Evolutionary conservation across 2,113 vertebrate species (phyloP), one percentile per base, ranked within the genome.

Genomic region (Rhegmatorhina hoffmannsi): DNA sequence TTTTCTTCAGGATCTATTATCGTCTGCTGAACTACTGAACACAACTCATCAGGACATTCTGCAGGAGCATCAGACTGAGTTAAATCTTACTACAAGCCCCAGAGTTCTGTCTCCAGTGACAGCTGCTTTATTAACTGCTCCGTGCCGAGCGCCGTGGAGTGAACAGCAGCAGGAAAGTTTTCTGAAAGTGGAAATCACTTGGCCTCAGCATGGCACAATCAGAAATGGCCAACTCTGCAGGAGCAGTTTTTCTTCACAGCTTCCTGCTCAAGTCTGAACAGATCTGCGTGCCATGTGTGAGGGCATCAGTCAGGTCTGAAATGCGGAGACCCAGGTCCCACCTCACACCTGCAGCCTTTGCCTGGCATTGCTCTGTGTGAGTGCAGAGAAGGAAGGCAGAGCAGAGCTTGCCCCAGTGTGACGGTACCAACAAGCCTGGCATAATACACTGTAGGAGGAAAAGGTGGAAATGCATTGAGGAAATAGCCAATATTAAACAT

Each of bases 231-330:
- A 20, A 38, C 5, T 16, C 66, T 49, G 17, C 9, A 58, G 56
- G 6, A 58, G 36, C 11, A 34, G 4, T 7, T 67, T 52, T 58
- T 13, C 38, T 75, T 52, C 23, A 16, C 23, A 56, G 18, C 11
- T 66, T 14, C 9, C 43, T 43, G 13, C 25, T 47, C 1, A 1
- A 9, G 31, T 33, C 15, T 1, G 6, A 78, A 50, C 5, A 3
- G 16, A 7, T 59, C 36, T 23, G 34, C 53, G 33, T 17, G 8
- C 17, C 2, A 0, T 4, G 25, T 15, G n/a, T 3, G 0, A 31
- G 38, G 38, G 36, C 69, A 31, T 1, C 3, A 50, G 23, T 55
- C 55, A 21, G 43, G 33, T 28, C 49, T 59, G 76, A 68, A 49
- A 38, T 0, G 1, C 11, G 7, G 29, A 62, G 64, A 52, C 26